A percentile compares a stretch with the other conserved stretches of the same genome.
Evolutionary conservation across 2,888 invertebrate species (phyloP).

Genomic region (Spialia ferax): DNA sequence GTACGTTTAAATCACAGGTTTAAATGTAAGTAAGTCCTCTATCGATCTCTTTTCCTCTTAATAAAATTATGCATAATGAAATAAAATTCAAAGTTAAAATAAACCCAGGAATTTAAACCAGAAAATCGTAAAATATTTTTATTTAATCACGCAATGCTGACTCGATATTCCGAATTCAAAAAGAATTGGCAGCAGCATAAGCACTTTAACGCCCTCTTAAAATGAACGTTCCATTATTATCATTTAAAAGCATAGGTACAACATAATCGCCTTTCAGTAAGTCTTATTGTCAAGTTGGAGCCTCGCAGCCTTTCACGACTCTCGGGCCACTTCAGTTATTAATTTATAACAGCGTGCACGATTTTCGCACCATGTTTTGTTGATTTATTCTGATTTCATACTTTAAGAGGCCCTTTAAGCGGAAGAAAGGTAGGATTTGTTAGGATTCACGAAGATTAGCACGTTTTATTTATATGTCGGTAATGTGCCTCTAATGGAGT

Average conservation of each 20-base stretch:
- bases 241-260: slow-evolving; percentile 62
- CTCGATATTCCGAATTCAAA: background rate
- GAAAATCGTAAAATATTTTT: background rate
- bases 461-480: background rate
- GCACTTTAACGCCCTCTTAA: slow-evolving; percentile 15
- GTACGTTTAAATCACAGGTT: too few species aligned
- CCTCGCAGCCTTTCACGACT: slow-evolving; percentile 69
- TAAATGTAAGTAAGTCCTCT: too few species aligned
- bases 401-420: background rate
- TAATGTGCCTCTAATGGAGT: too few species aligned
- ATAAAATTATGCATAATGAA: too few species aligned
- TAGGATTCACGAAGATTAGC: background rate
- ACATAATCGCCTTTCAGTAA: slow-evolving; percentile 61
- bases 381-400: slow-evolving; percentile 23
- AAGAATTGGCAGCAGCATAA: slow-evolving; percentile 13
- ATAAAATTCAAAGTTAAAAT: too few species aligned
- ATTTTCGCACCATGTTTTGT: slow-evolving; percentile 54
- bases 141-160: background rate
- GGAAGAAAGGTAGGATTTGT: background rate
- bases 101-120: background rate
- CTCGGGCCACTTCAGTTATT: slow-evolving; percentile 69
- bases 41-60: too few species aligned
- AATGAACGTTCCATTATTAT: slow-evolving; percentile 51
- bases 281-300: slow-evolving; percentile 74
- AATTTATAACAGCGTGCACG: slow-evolving; percentile 69